Base-by-base conservation (phyloP, 2,113 vertebrate genomes). In the Halcyon senegalensis region DNA sequence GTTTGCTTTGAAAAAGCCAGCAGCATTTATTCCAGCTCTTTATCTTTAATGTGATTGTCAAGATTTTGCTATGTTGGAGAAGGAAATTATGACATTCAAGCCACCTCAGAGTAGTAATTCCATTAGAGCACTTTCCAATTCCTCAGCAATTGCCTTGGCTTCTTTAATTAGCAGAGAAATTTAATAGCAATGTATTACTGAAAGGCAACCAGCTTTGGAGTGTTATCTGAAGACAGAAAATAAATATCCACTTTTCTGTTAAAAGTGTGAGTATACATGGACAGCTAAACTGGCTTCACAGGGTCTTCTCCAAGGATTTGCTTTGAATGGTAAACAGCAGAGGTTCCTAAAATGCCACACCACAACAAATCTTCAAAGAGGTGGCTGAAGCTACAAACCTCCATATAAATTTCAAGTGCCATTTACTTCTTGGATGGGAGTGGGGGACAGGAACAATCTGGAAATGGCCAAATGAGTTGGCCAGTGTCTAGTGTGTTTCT, bases 111-210 rank as follows among this genome's bases (percentile, higher is more conserved):
- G 79, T 33, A 72, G 44, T 94, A 93, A 96, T 94, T 92, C 62
- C 77, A 89, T 95, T 91, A 94, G 62, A 85, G 48, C 41, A 41
- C 70, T 77, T 91, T 67, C 51, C 50, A 94, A 9, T 91, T 94
- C 87, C 84, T 92, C 70, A 85, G 55, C 68, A 89, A 7, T 78
- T 63, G 64, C 44, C 59, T 89, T 87, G 76, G 20, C 60, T 85
- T 87, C 79, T 90, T 92, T 92, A 95, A 94, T 96, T 96, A 96
- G 56, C 13, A 92, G n/a, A 86, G 46, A 84, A 85, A 88, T 88
- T 81, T 81, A 39, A 70, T 84, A 75, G 43, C 77, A 24, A 21
- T 84, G 2, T 74, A 28, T 92, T 75, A 91, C 43, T 89, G 60
- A 77, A 90, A 70, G 51, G 37, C 83, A 88, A 50, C 10, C 28